Conservation (phyloP, 2,888 invertebrate species). For the Pseudanteris insignis region DNA sequence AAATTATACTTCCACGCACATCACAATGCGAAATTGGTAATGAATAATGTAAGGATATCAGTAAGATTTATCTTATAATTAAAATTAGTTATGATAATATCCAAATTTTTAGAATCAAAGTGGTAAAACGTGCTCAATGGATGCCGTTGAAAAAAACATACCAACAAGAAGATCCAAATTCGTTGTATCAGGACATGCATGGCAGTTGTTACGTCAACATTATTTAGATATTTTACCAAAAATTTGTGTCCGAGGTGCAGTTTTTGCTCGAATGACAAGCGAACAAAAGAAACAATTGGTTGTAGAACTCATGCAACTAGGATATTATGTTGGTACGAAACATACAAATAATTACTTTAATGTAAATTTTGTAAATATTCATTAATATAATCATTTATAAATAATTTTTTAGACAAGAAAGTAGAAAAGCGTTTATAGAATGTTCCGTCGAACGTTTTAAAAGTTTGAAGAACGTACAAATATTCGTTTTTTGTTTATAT, state of each 20-base stretch:
- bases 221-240: constrained; percentile 78
- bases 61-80: too few relatives aligned
- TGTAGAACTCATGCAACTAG: constrained; percentile 75
- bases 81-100: neutral
- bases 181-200: constrained; percentile 79
- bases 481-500: neutral
- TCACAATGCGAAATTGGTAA: constrained; percentile 45
- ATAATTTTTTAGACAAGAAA: too few relatives aligned
- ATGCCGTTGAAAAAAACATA: constrained; percentile 55
- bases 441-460: too few relatives aligned
- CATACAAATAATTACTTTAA: too few relatives aligned
- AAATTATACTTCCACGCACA: constrained; percentile 61
- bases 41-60: too few relatives aligned
- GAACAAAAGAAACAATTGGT: constrained; percentile 84
- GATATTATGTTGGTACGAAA: constrained; percentile 72
- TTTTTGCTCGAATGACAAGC: constrained; percentile 86
- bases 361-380: too few relatives aligned
- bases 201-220: constrained; percentile 76
- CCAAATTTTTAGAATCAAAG: too few relatives aligned
- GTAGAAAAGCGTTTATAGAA: too few relatives aligned
- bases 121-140: too few relatives aligned
- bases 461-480: neutral
- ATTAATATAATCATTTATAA: too few relatives aligned
- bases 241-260: constrained; percentile 73
- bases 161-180: constrained; percentile 62